These are phyloP conservation scores for Bagarius yarrelli DNA, from an alignment of 2,113 vertebrate species.

Conservation along the genomic window DNA sequence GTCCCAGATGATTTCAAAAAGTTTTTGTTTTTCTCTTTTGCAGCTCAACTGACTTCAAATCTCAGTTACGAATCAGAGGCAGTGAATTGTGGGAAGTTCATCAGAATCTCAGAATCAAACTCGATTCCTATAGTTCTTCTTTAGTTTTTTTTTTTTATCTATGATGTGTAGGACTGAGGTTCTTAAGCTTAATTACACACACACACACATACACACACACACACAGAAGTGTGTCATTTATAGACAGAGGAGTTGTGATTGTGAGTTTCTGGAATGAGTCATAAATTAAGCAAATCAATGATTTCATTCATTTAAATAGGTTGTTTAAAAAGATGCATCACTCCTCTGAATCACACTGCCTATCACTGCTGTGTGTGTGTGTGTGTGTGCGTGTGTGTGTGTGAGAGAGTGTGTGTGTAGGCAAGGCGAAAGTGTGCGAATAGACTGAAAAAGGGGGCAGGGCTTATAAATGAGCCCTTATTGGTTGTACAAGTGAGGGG, in stretches of 20 bases:
- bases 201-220: neutral
- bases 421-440: constrained; percentile 52
- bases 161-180: too few relatives aligned
- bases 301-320: neutral
- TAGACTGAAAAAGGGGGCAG: constrained; percentile 62
- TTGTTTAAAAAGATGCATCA: neutral
- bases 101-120: neutral
- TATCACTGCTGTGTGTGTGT: constrained; percentile 55
- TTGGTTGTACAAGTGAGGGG: constrained; percentile 41
- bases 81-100: neutral
- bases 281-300: neutral
- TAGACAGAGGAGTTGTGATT: neutral
- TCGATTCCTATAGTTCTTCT: neutral
- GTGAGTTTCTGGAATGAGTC: neutral
- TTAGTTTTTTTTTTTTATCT: neutral
- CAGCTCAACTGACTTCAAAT: neutral
- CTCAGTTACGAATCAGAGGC: neutral
- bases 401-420: constrained; percentile 55
- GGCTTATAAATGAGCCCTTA: constrained; percentile 55
- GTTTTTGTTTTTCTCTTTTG: neutral
- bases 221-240: neutral
- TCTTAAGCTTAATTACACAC: too few relatives aligned
- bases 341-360: neutral
- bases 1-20: neutral
- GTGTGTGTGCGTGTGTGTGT: constrained; percentile 54